Evolutionary conservation across 2,888 invertebrate species (phyloP), one percentile per base, ranked within the genome.

Genomic region (Cephalotes varians): DNA sequence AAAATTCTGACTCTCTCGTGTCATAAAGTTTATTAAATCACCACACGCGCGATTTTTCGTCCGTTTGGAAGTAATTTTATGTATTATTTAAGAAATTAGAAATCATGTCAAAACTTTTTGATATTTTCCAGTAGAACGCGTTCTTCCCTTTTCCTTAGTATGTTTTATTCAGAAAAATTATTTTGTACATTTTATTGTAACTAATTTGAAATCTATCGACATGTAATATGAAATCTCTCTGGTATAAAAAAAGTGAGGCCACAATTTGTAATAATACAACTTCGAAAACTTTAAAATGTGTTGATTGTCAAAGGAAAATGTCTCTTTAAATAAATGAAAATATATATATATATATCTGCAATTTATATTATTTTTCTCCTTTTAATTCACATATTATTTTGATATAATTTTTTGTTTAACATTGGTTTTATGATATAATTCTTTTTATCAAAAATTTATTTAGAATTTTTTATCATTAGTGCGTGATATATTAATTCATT

Each of bases 1-100:
- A 91, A 92, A 91, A 87, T 92, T 93, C 87, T 90, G 88, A 90
- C 91, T 91, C 72, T 44, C 40, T 72, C 90, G 87, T 91, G 90
- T 91, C 88, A 91, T 87, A 71, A 83, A 12, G 7, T 74, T 74
- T 74, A 62, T 62, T 74, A 49, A 34, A 62, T 6, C 25, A 37
- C 10, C 18, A 37, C 54, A 21, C 18, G 10, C n/a, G 18, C 34
- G 18, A 44, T 58, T 44, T 74, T 10, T 71, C 12, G 12, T 25
- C 40, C 18, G n/a, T 67, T 62, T 72, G 9, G 3, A 72, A 40
- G 18, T 18, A 62, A 34, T 31, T 73, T 49, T 4, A 31, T 10
- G 47, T 37, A 28, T 69, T 31, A 7, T 7, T 54, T 71, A 25
- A 47, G 5, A 51, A 3, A 3, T 71, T 56, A 4, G 12, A 54